A percentile compares a stretch with the other conserved stretches of the same genome.
phyloP scores from a whole-genome alignment of 2,797 vertebrate genomes.

The Darevskia nairensis region DNA sequence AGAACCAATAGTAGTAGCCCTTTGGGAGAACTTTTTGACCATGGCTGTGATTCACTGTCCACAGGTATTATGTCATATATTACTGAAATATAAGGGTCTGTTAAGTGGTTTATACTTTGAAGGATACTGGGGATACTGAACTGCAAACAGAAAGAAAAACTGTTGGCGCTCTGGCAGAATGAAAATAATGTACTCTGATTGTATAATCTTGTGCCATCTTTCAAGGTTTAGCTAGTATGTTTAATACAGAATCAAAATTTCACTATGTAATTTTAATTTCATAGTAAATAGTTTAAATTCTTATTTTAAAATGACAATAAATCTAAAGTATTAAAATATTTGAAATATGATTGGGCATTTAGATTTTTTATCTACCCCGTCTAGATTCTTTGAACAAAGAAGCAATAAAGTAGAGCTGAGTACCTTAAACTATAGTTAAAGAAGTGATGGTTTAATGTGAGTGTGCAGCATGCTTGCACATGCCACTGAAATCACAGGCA shows the following conservation, averaged over 20 bases:
- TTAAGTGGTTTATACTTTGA: background rate
- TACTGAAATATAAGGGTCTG: constrained; percentile 31
- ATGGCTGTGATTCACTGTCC: constrained; percentile 97
- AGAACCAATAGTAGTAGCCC: constrained; percentile 97
- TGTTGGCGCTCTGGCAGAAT: constrained; percentile 5
- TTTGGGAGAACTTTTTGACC: constrained; percentile 97
- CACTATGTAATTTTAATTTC: background rate
- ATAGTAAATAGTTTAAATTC: background rate
- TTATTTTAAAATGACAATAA: background rate
- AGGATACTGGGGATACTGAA: background rate
- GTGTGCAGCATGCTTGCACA: too few relatives aligned
- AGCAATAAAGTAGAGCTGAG: background rate
- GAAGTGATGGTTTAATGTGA: too few relatives aligned
- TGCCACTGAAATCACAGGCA: too few relatives aligned
- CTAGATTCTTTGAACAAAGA: background rate
- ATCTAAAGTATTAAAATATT: background rate
- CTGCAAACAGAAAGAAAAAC: background rate
- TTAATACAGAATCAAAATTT: background rate
- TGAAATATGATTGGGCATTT: background rate
- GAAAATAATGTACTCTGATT: background rate
- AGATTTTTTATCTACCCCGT: background rate
- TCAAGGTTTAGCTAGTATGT: background rate
- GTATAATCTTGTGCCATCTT: background rate
- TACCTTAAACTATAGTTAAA: too few relatives aligned
- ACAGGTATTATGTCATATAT: constrained; percentile 83